phyloP scores from a whole-genome alignment of 2,113 vertebrate species.

The Symphodus melops region DNA sequence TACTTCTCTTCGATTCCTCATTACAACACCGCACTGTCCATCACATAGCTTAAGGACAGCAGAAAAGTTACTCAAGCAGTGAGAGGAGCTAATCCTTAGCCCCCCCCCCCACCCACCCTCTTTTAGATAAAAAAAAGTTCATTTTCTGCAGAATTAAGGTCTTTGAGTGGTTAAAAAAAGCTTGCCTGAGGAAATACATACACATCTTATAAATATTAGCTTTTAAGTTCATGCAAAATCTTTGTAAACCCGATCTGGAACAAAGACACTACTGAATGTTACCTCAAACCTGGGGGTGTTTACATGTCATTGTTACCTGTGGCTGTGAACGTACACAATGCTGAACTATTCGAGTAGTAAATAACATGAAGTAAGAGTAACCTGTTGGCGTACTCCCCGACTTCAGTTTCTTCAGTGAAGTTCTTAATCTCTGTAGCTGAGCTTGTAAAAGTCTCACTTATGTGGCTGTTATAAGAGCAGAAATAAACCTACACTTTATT shows the following conservation, averaged over 20 bases:
- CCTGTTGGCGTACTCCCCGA: background rate
- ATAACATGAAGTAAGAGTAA: background rate
- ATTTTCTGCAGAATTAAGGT: conserved; percentile 14
- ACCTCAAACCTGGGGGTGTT: too few relatives aligned
- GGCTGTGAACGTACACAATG: too few relatives aligned
- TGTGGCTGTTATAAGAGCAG: background rate
- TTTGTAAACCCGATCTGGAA: background rate
- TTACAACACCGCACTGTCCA: background rate
- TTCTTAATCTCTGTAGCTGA: background rate
- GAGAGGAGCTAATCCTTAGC: background rate
- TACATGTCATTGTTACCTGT: too few relatives aligned
- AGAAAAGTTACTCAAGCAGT: background rate
- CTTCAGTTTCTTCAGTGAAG: background rate
- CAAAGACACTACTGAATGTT: background rate
- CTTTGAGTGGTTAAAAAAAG: conserved; percentile 22
- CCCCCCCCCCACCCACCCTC: background rate
- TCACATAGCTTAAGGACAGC: background rate
- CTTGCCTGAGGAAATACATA: conserved; percentile 1
- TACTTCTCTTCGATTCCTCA: conserved; percentile 4
- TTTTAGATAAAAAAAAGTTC: background rate
- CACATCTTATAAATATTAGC: too few relatives aligned
- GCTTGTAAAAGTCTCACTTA: too few relatives aligned
- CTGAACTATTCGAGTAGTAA: too few relatives aligned
- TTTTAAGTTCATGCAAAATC: too few relatives aligned
- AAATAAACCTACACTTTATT: background rate